Conservation (phyloP, 2,113 vertebrate genomes). For the Pachycephala philippinensis region DNA sequence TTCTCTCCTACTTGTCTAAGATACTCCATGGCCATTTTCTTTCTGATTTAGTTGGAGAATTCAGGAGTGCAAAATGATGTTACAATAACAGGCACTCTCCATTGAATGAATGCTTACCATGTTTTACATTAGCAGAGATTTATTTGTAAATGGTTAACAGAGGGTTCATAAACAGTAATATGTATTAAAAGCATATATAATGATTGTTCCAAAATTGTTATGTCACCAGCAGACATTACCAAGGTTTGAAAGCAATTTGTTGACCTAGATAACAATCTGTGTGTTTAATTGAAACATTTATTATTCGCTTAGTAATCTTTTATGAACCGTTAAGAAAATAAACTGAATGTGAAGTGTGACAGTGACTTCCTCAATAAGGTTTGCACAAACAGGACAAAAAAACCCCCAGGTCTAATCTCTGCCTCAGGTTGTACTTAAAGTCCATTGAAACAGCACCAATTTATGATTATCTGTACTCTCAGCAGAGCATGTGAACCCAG, state of each 20-base stretch:
- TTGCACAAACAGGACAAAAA: conserved; percentile 14
- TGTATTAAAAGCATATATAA: neutral
- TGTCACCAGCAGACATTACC: neutral
- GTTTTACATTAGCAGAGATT: neutral
- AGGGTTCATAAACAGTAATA: neutral
- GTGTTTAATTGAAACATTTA: conserved; percentile 43
- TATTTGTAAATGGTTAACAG: neutral
- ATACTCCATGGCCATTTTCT: neutral
- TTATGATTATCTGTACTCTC: neutral
- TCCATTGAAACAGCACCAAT: neutral
- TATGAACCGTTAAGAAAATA: conserved; percentile 23
- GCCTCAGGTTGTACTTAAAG: conserved; percentile 13
- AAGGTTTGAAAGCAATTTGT: conserved; percentile 1
- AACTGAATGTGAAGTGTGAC: conserved; percentile 22
- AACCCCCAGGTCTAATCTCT: neutral
- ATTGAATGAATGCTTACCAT: neutral
- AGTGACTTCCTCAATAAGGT: neutral
- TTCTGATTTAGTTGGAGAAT: neutral
- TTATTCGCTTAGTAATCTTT: conserved; percentile 23
- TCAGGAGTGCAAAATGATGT: neutral
- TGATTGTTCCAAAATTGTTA: neutral
- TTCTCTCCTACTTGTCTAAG: neutral
- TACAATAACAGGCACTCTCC: neutral
- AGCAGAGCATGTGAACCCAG: neutral
- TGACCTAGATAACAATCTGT: conserved; percentile 40